A percentile compares a stretch with the other conserved stretches of the same genome.
phyloP scores from a whole-genome alignment of 2,113 vertebrate species.

The Acinonyx jubatus region DNA sequence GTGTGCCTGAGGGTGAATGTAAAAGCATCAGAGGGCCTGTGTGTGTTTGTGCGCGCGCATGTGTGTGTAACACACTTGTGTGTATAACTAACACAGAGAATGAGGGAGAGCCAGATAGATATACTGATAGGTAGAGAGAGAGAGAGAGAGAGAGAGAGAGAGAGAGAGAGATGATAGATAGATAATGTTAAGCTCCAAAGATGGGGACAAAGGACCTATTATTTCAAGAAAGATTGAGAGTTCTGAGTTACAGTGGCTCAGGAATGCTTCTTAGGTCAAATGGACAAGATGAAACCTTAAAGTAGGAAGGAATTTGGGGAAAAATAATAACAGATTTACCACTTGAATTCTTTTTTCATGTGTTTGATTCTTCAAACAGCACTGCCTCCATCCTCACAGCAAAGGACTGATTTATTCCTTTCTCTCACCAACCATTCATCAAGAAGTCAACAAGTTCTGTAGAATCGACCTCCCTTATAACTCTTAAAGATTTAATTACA shows the following conservation, averaged over 20 bases:
- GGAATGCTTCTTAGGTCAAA: background rate
- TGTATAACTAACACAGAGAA: background rate
- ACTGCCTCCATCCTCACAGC: background rate
- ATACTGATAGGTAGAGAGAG: background rate
- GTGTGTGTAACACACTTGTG: background rate
- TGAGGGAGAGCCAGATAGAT: background rate
- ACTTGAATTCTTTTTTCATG: background rate
- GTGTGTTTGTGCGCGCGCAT: too few relatives aligned
- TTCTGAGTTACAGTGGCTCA: background rate
- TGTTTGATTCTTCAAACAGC: background rate
- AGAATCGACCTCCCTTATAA: background rate
- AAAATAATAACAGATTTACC: background rate
- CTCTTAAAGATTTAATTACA: background rate
- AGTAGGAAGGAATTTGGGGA: background rate
- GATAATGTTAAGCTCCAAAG: background rate
- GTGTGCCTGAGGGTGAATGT: background rate
- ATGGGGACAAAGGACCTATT: background rate
- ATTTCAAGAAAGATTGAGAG: background rate
- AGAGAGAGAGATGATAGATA: background rate
- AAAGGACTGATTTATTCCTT: background rate
- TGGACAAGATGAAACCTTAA: background rate
- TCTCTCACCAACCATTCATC: background rate
- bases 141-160: background rate
- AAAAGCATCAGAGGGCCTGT: background rate
- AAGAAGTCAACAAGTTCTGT: background rate